Base-by-base conservation (phyloP, 2,113 vertebrate species). In the Psephotus haematonotus region DNA sequence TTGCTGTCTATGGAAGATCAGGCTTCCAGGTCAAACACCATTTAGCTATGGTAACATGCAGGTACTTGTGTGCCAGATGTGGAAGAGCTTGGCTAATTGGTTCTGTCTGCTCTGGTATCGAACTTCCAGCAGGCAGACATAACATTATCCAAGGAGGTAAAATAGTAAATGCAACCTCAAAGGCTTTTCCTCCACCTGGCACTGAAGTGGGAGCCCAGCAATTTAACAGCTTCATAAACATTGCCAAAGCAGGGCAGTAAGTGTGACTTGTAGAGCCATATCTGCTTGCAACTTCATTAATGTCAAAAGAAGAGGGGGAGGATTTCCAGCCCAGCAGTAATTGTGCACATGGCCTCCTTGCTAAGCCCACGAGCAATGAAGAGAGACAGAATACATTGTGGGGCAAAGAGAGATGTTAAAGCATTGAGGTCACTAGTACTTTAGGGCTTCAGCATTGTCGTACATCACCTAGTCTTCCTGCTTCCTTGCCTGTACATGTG, bases 81-180 rank as follows among this genome's bases (percentile, higher is more conserved):
- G 74, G 70, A 85, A 62, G 25, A 43, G 18, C 67, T 79, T 67
- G 57, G 49, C 33, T 96, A 92, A 94, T 95, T 80, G 70, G 9
- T 93, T 95, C 83, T 88, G 65, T 92, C 81, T 93, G 93, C 2
- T 2, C 81, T 41, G n/a, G 49, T 89, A 69, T 85, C n/a, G 77
- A 93, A 33, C 83, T 90, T 87, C 49, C 37, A 95, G 63, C 44
- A 23, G 85, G 67, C 49, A 96, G 95, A 89, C 70, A 80, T 70
- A 96, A 95, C 74, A 85, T 84, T 59, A 82, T 55, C 37, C 59
- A 52, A 87, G 86, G 81, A 93, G 53, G 31, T 84, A 71, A 92
- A 95, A 91, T 23, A 81, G 23, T 39, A 79, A 84, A 91, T 53
- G n/a, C 37, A 91, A 28, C 81, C 77, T 89, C 83, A 91, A 92